Base-by-base conservation (phyloP, 2,113 vertebrate species). In the Pipa parva region DNA sequence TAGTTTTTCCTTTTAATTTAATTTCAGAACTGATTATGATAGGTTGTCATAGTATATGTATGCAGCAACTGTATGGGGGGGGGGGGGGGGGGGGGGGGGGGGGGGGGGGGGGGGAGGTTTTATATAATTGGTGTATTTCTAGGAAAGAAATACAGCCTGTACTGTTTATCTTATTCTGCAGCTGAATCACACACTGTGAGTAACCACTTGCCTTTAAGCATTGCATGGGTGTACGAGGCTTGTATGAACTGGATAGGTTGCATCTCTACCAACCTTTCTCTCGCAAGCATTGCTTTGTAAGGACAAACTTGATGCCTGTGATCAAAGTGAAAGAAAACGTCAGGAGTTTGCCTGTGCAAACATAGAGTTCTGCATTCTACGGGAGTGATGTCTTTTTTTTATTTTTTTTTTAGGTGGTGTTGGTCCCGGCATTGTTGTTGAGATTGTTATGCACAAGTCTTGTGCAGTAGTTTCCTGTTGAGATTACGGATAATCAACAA, bases 191-290 rank as follows among this genome's bases (percentile, higher is more conserved):
- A 49, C 17, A 59, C 54, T 15, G 21, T 49, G 54, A 66, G 28
- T 66, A 66, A 58, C 63, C 63, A 59, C 57, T 68, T 59, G 55
- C 55, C 37, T 59, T 27, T 21, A 18, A 59, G 46, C 24, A 39
- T 59, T 59, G 28, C n/a, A 59, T 24, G 64, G 64, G 55, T 37
- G 55, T 68, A 21, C 17, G 13, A 59, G 45, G 55, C 56, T 21
- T 20, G 64, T 68, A 42, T 31, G 64, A 9, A 33, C 17, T 9
- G 21, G 42, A 67, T 67, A 49, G 63, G 63, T 18, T 49, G 63
- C 63, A 2, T 58, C 63, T 66, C 63, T 46, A 66, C 63, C 63
- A 66, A 66, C 7, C 63, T 57, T 67, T 67, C 33, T 36, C 29
- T 20, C 42, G 5, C 18, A 45, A 17, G 42, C 27, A 58, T 37